Evolutionary conservation across 1,140 invertebrate species (phyloP).

Genomic region (Leptinotarsa lineolata): DNA sequence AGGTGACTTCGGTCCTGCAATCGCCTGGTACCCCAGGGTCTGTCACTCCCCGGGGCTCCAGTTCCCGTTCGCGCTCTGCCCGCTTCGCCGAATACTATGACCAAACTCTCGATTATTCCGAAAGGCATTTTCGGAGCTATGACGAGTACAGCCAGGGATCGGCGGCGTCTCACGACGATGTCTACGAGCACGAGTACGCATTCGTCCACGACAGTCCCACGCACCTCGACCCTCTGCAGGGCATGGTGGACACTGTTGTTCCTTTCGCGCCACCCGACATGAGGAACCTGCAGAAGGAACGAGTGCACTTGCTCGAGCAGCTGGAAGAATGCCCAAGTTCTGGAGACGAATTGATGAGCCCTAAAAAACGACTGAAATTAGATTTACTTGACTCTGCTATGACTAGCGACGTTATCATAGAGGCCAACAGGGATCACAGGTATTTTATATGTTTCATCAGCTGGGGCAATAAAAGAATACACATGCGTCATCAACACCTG

Average conservation of each 20-base stretch:
- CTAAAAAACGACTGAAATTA: slow-evolving; percentile 68
- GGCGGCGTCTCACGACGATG: slow-evolving; percentile 66
- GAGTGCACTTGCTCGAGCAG: slow-evolving; percentile 71
- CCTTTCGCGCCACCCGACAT: slow-evolving; percentile 62
- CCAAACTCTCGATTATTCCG: slow-evolving; percentile 51
- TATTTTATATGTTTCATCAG: no score
- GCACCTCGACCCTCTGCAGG: slow-evolving; percentile 45
- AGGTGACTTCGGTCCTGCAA: slow-evolving; percentile 43
- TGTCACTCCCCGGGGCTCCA: slow-evolving; percentile 51
- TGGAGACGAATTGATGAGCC: slow-evolving; percentile 68
- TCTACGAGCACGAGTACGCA: slow-evolving; percentile 57
- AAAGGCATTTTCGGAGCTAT: slow-evolving; percentile 61
- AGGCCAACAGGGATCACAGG: slow-evolving; percentile 58
- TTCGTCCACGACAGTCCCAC: slow-evolving; percentile 39
- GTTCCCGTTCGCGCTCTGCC: slow-evolving; percentile 45
- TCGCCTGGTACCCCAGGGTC: slow-evolving; percentile 52
- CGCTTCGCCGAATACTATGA: slow-evolving; percentile 55
- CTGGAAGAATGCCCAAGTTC: slow-evolving; percentile 74
- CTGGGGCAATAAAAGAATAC: no score
- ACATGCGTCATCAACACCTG: no score
- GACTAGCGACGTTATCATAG: slow-evolving; percentile 52
- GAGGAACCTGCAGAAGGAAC: slow-evolving; percentile 71
- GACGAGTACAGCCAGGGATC: slow-evolving; percentile 70
- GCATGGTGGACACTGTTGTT: slow-evolving; percentile 32
- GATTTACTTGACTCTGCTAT: slow-evolving; percentile 60